Conservation (phyloP, 2,888 invertebrate species). For the Pachydiplax longipennis region DNA sequence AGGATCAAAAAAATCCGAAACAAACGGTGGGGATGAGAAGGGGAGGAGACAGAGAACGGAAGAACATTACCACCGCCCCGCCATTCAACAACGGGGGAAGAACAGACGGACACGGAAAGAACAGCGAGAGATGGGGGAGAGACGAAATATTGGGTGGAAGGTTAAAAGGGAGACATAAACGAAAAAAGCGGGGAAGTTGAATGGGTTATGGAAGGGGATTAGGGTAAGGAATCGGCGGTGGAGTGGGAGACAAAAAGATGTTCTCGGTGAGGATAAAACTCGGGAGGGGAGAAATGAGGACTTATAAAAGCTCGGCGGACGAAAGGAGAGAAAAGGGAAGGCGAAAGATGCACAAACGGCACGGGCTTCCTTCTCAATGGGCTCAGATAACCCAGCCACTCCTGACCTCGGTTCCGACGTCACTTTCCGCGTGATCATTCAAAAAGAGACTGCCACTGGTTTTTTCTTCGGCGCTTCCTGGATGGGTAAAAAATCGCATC, state of each 20-base stretch:
- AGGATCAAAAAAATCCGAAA: background rate
- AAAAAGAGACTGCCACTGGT: conserved; percentile 27
- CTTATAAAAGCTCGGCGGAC: background rate
- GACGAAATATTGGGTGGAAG: background rate
- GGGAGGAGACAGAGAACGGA: background rate
- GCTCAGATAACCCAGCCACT: background rate
- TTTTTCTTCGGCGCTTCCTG: conserved; percentile 8
- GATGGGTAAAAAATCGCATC: background rate
- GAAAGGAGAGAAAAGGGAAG: no score
- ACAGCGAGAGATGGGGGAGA: background rate
- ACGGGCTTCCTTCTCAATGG: conserved; percentile 14
- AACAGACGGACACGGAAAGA: background rate
- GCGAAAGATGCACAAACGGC: background rate
- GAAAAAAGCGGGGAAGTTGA: background rate
- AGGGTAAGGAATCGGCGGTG: conserved; percentile 16
- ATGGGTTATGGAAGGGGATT: conserved; percentile 44
- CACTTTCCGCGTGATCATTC: conserved; percentile 41
- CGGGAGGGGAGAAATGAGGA: background rate
- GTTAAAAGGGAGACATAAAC: conserved; percentile 1
- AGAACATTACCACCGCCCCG: background rate
- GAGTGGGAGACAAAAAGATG: background rate
- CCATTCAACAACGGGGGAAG: background rate
- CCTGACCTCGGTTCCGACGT: conserved; percentile 32
- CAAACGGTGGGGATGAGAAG: background rate
- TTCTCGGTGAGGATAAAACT: background rate